phyloP scores from a whole-genome alignment of 1,140 invertebrate species.

The Chelonus insularis region DNA sequence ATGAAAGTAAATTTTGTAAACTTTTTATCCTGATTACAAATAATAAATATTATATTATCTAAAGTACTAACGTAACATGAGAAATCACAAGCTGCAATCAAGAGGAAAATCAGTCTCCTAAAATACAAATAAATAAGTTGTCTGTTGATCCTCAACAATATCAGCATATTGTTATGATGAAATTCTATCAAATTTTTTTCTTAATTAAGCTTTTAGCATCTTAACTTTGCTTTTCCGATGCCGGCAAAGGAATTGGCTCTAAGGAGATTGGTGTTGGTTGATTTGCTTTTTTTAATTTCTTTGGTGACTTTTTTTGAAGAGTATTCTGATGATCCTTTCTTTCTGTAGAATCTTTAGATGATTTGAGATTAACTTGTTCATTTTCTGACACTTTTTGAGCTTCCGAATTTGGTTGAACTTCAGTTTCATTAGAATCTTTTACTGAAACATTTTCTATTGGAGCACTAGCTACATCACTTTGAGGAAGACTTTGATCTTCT shows the following conservation, averaged over 20 bases:
- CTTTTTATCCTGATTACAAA: background rate
- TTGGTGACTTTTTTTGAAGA: constrained; percentile 36
- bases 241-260: constrained; percentile 50
- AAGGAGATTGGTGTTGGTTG: constrained; percentile 46
- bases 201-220: background rate
- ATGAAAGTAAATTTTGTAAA: too few relatives aligned
- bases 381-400: too few relatives aligned
- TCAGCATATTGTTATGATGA: too few relatives aligned
- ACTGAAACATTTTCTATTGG: background rate
- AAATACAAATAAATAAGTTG: background rate
- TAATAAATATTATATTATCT: background rate
- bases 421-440: background rate
- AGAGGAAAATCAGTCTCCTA: constrained; percentile 22
- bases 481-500: background rate
- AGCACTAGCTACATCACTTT: background rate
- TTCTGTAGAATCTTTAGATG: constrained; percentile 11
- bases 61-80: background rate
- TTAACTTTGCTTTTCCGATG: constrained; percentile 27
- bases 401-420: too few relatives aligned
- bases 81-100: constrained; percentile 8
- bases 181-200: too few relatives aligned
- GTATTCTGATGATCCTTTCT: background rate
- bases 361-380: constrained; percentile 27
- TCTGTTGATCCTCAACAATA: too few relatives aligned
- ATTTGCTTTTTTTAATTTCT: constrained; percentile 47